Evolutionary conservation across 2,113 vertebrate species (phyloP).

Genomic region (Misgurnus mizolepis): DNA sequence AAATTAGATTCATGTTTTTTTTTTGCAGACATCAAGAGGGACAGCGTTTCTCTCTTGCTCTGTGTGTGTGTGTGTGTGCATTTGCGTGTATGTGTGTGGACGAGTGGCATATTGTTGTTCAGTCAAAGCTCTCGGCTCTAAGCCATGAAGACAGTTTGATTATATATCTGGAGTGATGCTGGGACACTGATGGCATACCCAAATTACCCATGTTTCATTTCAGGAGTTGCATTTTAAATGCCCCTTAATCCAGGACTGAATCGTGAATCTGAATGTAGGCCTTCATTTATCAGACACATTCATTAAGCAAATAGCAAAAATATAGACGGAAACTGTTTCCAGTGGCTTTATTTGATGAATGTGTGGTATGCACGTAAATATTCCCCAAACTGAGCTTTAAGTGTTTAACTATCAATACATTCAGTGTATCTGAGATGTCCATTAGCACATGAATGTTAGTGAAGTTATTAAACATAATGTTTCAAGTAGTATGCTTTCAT

Average conservation of each 20-base stretch:
- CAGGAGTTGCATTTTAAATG: not conserved
- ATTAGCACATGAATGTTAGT: too few relatives aligned
- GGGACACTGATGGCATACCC: constrained; percentile 25
- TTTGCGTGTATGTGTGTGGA: constrained; percentile 32
- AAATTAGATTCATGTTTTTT: constrained; percentile 71
- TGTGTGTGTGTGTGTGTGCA: constrained; percentile 30
- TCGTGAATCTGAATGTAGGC: not conserved
- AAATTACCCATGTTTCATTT: constrained; percentile 26
- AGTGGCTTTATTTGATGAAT: not conserved
- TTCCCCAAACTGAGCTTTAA: not conserved
- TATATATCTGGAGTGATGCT: constrained; percentile 25
- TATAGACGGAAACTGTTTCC: not conserved
- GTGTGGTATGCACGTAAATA: not conserved
- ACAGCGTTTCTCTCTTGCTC: constrained; percentile 27
- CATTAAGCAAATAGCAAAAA: not conserved
- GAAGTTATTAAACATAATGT: too few relatives aligned
- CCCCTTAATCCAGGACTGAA: not conserved
- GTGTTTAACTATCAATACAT: not conserved
- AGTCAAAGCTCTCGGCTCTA: constrained; percentile 52
- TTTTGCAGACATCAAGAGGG: constrained; percentile 58
- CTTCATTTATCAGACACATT: not conserved
- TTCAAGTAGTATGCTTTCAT: too few relatives aligned
- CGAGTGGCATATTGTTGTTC: constrained; percentile 50
- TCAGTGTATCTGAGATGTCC: not conserved
- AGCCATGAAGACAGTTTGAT: constrained; percentile 38